Evolutionary conservation across 2,797 vertebrate species (phyloP).

Genomic region (Megalops cyprinoides): DNA sequence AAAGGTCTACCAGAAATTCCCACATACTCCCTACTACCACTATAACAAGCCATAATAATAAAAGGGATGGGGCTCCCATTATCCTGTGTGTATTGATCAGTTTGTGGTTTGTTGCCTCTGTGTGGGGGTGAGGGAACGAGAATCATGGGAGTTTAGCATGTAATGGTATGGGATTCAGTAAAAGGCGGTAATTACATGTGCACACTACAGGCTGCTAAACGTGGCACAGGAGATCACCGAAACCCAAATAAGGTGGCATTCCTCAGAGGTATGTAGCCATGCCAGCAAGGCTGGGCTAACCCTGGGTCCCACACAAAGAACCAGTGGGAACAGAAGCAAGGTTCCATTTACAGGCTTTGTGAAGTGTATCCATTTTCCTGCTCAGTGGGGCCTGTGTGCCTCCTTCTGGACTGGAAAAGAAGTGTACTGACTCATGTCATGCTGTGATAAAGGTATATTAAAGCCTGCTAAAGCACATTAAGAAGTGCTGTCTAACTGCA

Average conservation of each 20-base stretch:
- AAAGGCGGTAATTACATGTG: too few species aligned
- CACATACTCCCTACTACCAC: neutral
- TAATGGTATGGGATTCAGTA: too few species aligned
- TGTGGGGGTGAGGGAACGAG: neutral
- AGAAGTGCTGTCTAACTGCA: too few species aligned
- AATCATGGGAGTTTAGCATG: neutral
- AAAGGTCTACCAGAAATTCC: neutral
- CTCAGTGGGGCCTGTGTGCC: neutral
- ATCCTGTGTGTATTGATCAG: neutral
- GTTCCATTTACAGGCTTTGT: neutral
- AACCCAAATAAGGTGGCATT: slow-evolving; percentile 14
- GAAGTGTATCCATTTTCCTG: slow-evolving; percentile 7
- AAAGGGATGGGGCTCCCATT: neutral
- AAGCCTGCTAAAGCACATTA: too few species aligned
- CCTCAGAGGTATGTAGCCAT: slow-evolving; percentile 16
- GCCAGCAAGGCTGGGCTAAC: neutral
- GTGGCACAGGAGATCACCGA: neutral
- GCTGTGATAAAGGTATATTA: too few species aligned
- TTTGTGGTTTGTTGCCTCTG: neutral
- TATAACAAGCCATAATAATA: neutral
- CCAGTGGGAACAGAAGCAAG: neutral
- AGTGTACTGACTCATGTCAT: neutral
- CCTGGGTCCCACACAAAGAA: neutral
- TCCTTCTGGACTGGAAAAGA: neutral
- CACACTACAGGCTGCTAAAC: slow-evolving; percentile 11